Conservation (phyloP, 2,113 vertebrate species). For the Hemiprocne comata region DNA sequence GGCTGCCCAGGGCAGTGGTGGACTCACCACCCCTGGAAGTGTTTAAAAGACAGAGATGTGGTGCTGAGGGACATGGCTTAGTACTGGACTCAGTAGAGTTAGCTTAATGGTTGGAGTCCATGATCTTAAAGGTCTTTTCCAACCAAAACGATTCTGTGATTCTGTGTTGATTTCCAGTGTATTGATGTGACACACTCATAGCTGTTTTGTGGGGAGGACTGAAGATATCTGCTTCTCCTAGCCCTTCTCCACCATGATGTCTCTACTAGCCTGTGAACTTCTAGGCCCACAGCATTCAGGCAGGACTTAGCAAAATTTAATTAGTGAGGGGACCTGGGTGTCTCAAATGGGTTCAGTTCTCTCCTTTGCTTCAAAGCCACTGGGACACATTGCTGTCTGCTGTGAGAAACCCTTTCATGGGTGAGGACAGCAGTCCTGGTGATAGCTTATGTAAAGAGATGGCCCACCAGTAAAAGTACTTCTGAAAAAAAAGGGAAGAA, state of each 20-base stretch:
- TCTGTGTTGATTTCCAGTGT: not conserved
- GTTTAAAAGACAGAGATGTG: no score
- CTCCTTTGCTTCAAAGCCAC: not conserved
- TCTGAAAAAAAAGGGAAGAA: not conserved
- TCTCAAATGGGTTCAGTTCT: fast-evolving
- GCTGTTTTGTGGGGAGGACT: not conserved
- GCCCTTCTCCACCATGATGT: not conserved
- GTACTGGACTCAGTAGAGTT: no score
- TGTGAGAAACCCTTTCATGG: fast-evolving
- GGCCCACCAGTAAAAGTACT: not conserved
- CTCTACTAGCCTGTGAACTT: fast-evolving
- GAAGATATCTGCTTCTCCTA: not conserved
- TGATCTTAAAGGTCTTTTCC: no score
- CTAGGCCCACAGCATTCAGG: not conserved
- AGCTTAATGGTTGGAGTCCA: no score
- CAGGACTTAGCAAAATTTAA: not conserved
- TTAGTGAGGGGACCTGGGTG: not conserved
- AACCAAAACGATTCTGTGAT: no score
- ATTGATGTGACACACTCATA: fast-evolving
- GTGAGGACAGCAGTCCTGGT: not conserved
- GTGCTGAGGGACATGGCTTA: no score
- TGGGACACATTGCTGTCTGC: not conserved
- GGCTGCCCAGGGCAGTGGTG: no score
- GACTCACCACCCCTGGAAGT: no score
- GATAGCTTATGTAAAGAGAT: not conserved